phyloP scores from a whole-genome alignment of 1,140 invertebrate species.

The Cherax quadricarinatus region DNA sequence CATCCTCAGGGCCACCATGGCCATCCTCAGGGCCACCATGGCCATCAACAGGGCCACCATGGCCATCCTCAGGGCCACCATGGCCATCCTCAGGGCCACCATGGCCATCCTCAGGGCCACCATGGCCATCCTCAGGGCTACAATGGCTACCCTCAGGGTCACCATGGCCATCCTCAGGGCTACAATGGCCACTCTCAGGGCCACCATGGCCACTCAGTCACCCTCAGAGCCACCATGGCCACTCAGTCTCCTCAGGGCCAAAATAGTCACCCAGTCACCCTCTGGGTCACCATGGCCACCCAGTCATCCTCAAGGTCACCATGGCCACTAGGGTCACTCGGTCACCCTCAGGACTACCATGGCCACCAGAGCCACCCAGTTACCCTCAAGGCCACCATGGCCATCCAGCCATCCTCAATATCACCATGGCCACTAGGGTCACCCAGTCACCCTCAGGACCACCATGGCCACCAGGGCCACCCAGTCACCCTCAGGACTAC shows the following conservation, averaged over 20 bases:
- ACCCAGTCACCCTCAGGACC: too few relatives aligned
- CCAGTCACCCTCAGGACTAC: background rate
- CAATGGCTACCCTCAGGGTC: background rate
- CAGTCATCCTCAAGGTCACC: background rate
- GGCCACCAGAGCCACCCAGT: background rate
- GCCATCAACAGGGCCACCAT: background rate
- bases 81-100: background rate
- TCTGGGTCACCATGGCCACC: too few relatives aligned
- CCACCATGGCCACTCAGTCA: background rate
- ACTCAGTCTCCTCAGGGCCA: background rate
- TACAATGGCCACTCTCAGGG: background rate
- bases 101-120: background rate
- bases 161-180: too few relatives aligned
- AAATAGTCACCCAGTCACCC: background rate
- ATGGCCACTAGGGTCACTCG: background rate
- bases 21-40: background rate
- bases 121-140: background rate
- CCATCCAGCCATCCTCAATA: too few relatives aligned
- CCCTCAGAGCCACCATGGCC: background rate
- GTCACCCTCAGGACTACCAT: background rate
- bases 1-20: background rate
- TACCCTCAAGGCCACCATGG: background rate
- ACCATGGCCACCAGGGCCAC: background rate
- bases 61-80: background rate
- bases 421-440: too few relatives aligned